Base-by-base conservation (phyloP, 1,140 invertebrate genomes). In the Metopolophium dirhodum region DNA sequence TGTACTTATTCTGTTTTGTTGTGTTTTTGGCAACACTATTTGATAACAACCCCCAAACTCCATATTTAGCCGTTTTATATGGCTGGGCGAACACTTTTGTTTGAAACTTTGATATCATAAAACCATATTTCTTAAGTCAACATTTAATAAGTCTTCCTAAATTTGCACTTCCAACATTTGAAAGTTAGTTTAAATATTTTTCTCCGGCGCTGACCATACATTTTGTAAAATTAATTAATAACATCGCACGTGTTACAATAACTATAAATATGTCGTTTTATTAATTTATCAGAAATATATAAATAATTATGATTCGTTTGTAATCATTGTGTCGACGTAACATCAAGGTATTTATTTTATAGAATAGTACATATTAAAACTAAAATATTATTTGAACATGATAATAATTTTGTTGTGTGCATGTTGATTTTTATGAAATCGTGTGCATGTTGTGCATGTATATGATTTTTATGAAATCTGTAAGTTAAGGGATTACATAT, bases 21-120 rank as follows among this genome's bases (percentile, higher is more conserved):
- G n/a, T 47, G 30, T 37, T 35, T n/a, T n/a, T 30, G 45, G 41
- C 90, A 91, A 83, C 61, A 49, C 45, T 49, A 92, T 47, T 35
- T 51, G n/a, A 92, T 92, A 92, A n/a, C 77, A 82, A 23, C n/a
- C 11, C 41, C 57, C 4, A 83, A 83, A 83, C 20, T 87, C 23
- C 20, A 47, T 83, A 91, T 77, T 51, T 37, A 83, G 57, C 8
- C n/a, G 45, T 91, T 91, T 83, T 77, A 41, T 91, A 91, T 23
- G 90, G 68, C 82, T 91, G 68, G 61, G 1, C 22, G 30, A 91
- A 49, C 30, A 77, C 49, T 51, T 89, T 90, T 90, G 57, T 90
- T 68, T 20, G 41, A 90, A 90, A 90, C 37, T 90, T 54, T 51
- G 87, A 7, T 11, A 54, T 89, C 87, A 35, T 35, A 89, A 35